A percentile compares a stretch with the other conserved stretches of the same genome.
Evolutionary conservation across 1,140 invertebrate species (phyloP).

Genomic region (Conus betulinus): DNA sequence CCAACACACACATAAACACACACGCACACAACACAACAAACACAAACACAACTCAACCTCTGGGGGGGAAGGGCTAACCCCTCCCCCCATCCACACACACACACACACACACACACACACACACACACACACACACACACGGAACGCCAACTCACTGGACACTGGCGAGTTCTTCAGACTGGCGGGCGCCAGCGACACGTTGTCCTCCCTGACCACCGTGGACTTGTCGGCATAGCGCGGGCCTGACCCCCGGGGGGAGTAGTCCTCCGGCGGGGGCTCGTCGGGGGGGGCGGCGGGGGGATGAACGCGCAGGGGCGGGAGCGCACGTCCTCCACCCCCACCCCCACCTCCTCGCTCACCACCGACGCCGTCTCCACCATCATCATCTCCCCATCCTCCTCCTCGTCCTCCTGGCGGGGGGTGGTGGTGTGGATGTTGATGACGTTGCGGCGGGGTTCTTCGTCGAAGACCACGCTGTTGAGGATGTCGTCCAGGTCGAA

Average conservation of each 20-base stretch:
- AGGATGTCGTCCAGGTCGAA: slow-evolving; percentile 44
- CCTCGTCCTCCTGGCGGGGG: background rate
- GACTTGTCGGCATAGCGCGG: slow-evolving; percentile 40
- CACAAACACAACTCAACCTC: too few species aligned
- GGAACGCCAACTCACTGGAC: slow-evolving; percentile 55
- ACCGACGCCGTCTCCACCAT: slow-evolving; percentile 65
- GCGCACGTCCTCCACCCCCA: slow-evolving; percentile 23
- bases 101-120: too few species aligned
- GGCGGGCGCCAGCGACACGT: slow-evolving; percentile 54
- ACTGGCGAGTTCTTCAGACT: slow-evolving; percentile 59
- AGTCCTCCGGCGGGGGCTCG: slow-evolving; percentile 64
- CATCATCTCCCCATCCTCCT: slow-evolving; percentile 26
- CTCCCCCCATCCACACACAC: too few species aligned
- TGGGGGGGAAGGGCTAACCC: too few species aligned
- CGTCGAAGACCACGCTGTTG: slow-evolving; percentile 39
- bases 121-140: slow-evolving; percentile 28
- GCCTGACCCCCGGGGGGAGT: slow-evolving; percentile 54
- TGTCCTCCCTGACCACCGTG: slow-evolving; percentile 59
- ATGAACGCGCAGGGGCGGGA: slow-evolving; percentile 60
- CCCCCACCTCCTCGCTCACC: slow-evolving; percentile 49
- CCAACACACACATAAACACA: too few species aligned
- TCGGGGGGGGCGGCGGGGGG: slow-evolving; percentile 65
- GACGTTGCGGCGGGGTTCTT: background rate
- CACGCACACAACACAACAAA: too few species aligned
- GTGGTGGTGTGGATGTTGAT: background rate